A percentile compares a stretch with the other conserved stretches of the same genome.
Evolutionary conservation across 2,113 vertebrate species (phyloP).

Genomic region (Sprattus sprattus): DNA sequence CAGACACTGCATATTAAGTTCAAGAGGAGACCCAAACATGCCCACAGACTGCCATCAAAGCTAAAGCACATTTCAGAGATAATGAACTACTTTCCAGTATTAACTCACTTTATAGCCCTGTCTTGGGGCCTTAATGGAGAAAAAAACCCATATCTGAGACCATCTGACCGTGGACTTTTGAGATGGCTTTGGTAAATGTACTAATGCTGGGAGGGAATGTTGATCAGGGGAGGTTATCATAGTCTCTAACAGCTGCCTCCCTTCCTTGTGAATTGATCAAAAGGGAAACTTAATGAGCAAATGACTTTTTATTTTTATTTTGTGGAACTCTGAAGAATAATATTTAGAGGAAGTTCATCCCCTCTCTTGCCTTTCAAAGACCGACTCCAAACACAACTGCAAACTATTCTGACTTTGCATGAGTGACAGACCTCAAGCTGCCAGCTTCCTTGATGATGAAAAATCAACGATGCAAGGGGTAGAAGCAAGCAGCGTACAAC

Average conservation of each 20-base stretch:
- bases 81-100: constrained; percentile 61
- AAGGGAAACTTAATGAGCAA: not conserved
- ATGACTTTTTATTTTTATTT: not conserved
- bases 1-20: constrained; percentile 70
- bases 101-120: constrained; percentile 26
- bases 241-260: not conserved
- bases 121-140: not conserved
- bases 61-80: constrained; percentile 58
- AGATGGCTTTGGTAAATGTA: not conserved
- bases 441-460: not conserved
- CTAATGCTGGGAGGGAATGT: not conserved
- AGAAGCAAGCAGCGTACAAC: not conserved
- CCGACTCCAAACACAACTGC: not conserved
- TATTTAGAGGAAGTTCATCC: not conserved
- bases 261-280: not conserved
- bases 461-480: not conserved
- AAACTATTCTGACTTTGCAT: constrained; percentile 12
- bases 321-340: not conserved
- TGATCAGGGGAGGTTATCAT: not conserved
- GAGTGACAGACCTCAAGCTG: constrained; percentile 7
- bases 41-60: constrained; percentile 54
- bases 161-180: not conserved
- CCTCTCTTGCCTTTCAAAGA: not conserved
- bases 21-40: constrained; percentile 45
- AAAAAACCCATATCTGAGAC: constrained; percentile 63